Evolutionary conservation across 2,113 vertebrate genomes (phyloP).

Genomic region (Crotalus tigris): DNA sequence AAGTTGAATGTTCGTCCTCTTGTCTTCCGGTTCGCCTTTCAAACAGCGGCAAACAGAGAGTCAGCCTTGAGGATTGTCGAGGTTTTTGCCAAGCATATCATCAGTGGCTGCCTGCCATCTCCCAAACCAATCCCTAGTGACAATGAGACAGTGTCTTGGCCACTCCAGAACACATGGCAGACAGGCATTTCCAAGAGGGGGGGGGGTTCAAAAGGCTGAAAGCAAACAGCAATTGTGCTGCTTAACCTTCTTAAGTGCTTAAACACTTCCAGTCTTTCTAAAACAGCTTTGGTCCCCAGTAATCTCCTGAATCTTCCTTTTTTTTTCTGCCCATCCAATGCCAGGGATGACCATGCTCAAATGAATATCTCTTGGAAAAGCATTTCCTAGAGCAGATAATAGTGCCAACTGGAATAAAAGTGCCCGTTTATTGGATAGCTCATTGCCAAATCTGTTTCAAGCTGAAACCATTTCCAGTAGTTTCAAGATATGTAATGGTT

Average conservation of each 20-base stretch:
- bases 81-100: slow-evolving; percentile 19
- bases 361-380: slow-evolving; percentile 55
- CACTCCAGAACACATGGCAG: slow-evolving; percentile 51
- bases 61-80: neutral
- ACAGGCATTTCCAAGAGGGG: slow-evolving; percentile 49
- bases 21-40: slow-evolving; percentile 32
- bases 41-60: neutral
- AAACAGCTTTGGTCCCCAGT: slow-evolving; percentile 32
- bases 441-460: slow-evolving; percentile 52
- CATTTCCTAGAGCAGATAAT: slow-evolving; percentile 9
- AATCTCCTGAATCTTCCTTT: slow-evolving; percentile 61
- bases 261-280: slow-evolving; percentile 27
- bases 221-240: slow-evolving; percentile 20
- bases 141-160: slow-evolving; percentile 53
- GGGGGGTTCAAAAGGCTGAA: slow-evolving; percentile 37
- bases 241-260: slow-evolving; percentile 33
- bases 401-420: slow-evolving; percentile 55
- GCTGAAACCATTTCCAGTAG: slow-evolving; percentile 46
- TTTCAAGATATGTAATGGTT: slow-evolving; percentile 36
- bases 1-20: neutral
- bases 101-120: slow-evolving; percentile 64
- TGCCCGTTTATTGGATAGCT: slow-evolving; percentile 47
- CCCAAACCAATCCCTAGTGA: slow-evolving; percentile 45
- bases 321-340: slow-evolving; percentile 39
- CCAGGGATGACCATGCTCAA: slow-evolving; percentile 51